Base-by-base conservation (phyloP, 2,888 invertebrate genomes). In the Odontothrips loti region DNA sequence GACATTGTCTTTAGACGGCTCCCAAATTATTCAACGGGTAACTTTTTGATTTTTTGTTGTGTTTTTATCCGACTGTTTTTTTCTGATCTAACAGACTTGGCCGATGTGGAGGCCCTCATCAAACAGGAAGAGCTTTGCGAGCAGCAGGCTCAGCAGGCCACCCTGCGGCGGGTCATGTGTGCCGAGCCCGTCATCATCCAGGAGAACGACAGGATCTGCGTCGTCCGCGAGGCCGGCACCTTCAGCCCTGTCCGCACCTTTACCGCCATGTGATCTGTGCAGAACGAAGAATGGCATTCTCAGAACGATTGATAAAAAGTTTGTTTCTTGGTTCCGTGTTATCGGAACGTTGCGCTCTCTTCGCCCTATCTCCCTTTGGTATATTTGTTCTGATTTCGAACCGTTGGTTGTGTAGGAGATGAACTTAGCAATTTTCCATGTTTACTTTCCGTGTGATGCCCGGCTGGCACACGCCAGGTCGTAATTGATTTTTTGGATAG, bases 131-230 rank as follows among this genome's bases (percentile, higher is more conserved):
- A 75, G 23, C 27, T 75, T 1, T n/a, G 68, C 68, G 68, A 27
- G 23, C 27, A 75, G 27, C 23, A 75, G 68, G 12, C 23, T 12
- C 68, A 75, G 23, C 27, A 75, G 27, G 68, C 23, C 10, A 27
- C 68, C 6, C 68, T 75, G 27, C 68, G 68, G 9, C 68, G 68
- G 27, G 27, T 75, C 23, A 10, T 75, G 68, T 75, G 27, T 27
- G 23, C 11, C 27, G 68, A 75, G 10, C 68, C 68, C 11, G 27
- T 75, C 68, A 75, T 75, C 68, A 75, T 75, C 68, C 68, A 75
- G 68, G 68, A 75, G 27, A 75, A 75, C 68, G 68, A 75, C 23
- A 1, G 68, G 27, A 75, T 75, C 27, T 75, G 68, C 27, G 68
- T 75, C 1, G 68, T 75, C 10, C 23, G 68, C 10, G 68, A 75